Evolutionary conservation across 2,797 vertebrate species (phyloP), one percentile per base, ranked within the genome.

Genomic region (Chaenodraco wilsoni): DNA sequence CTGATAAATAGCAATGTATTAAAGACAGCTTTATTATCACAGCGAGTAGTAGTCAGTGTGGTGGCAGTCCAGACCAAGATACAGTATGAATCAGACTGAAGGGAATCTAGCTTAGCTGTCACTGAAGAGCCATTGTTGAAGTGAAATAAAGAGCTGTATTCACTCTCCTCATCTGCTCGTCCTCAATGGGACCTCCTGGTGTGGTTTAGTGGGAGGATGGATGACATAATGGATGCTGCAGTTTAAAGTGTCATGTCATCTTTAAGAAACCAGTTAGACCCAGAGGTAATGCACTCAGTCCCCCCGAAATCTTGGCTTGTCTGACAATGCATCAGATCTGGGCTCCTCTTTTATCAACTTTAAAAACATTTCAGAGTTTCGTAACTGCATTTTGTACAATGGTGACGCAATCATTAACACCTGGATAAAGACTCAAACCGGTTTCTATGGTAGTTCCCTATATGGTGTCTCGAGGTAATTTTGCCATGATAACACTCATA

Each of bases 101-200:
- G 89, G 83, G 89, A 91, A 88, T 91, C 76, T 45, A 65, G 79
- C 75, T 84, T 60, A 40, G 74, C 79, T 87, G 88, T 90, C 87
- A 91, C 86, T 92, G 84, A 87, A 66, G 88, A 82, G 77, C 82
- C 72, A 88, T 91, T 94, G 92, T 92, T 88, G 58, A 69, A 69
- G 80, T 33, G 77, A 78, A 89, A 92, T 84, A 92, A 92, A 92
- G 87, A 88, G 74, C 67, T 60, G 84, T 65, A 91, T 91, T 91
- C 82, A 93, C 82, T 90, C 75, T 31, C 16, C 72, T 88, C 85
- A 84, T 88, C 87, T 86, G 87, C 72, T 84, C 21, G 41, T 49
- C 73, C 81, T 85, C 87, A 51, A 7, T 55, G 78, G 84, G 79
- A 78, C 72, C 65, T 60, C 48, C 48, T 79, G 76, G 57, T 76